These are phyloP conservation scores for Spongia lamella DNA, from an alignment of 37 sponge, comb jelly and placozoan species.

Conservation along the genomic window DNA sequence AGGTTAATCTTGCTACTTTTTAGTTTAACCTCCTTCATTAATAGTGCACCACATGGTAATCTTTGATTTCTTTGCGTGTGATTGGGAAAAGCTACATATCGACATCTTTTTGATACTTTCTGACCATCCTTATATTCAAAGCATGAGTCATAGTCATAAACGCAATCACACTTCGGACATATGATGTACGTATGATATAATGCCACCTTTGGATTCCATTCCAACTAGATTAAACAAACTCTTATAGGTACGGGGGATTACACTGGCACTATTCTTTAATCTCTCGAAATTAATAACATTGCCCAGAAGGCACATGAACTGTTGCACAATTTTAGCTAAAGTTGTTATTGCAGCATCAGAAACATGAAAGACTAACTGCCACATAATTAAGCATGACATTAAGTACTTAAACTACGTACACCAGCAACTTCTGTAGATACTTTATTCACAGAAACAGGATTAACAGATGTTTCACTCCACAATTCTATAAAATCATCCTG, in stretches of 20 bases:
- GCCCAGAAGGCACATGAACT: slow-evolving; percentile 20
- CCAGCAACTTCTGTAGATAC: no score
- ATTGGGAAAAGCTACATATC: slow-evolving; percentile 49
- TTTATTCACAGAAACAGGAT: no score
- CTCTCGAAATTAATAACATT: slow-evolving; percentile 28
- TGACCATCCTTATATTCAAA: slow-evolving; percentile 10
- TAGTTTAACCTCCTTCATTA: slow-evolving; percentile 22
- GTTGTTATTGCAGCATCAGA: slow-evolving; percentile 33
- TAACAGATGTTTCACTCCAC: no score
- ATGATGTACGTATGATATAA: slow-evolving; percentile 51
- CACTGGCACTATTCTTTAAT: no score
- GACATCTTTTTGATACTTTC: slow-evolving; percentile 31
- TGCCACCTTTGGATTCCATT: no score
- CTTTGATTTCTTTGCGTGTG: slow-evolving; percentile 37
- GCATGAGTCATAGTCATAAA: slow-evolving; percentile 52
- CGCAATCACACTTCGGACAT: slow-evolving; percentile 47
- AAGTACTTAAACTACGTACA: no score
- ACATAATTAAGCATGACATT: no score
- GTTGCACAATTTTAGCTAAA: slow-evolving; percentile 27
- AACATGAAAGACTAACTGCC: slow-evolving; percentile 44
- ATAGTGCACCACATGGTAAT: slow-evolving; percentile 24
- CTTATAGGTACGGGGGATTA: no score
- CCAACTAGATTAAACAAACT: no score
- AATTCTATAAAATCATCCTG: no score
- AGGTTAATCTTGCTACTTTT: neutral